Evolutionary conservation across 2,113 vertebrate species (phyloP).

Genomic region (Oenanthe oenanthe): DNA sequence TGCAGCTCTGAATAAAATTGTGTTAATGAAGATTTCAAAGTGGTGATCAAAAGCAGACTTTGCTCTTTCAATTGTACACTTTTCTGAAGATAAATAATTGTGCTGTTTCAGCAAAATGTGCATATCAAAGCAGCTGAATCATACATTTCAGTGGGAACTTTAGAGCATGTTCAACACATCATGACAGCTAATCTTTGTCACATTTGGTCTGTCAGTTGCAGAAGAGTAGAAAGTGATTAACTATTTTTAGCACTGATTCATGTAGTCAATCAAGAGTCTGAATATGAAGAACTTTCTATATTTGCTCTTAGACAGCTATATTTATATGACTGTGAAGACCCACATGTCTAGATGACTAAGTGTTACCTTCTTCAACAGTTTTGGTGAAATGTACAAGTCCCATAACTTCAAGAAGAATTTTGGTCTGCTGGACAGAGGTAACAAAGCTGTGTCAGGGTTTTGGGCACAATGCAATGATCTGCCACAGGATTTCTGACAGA

Average conservation of each 20-base stretch:
- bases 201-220: conserved; percentile 34
- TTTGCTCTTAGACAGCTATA: not conserved
- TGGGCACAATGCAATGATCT: not conserved
- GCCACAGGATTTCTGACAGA: not conserved
- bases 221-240: conserved; percentile 51
- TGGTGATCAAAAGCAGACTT: conserved; percentile 67
- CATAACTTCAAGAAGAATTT: not conserved
- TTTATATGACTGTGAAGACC: not conserved
- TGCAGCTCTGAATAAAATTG: conserved; percentile 63
- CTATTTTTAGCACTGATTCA: conserved; percentile 55
- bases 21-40: conserved; percentile 72
- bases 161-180: not conserved
- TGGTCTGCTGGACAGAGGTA: not conserved
- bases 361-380: not conserved
- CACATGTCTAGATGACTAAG: not conserved
- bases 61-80: conserved; percentile 61
- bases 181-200: conserved; percentile 24
- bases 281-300: conserved; percentile 4
- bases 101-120: conserved; percentile 69
- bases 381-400: not conserved
- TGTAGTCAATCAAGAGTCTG: not conserved
- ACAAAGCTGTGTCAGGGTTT: not conserved
- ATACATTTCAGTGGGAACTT: conserved; percentile 33
- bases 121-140: conserved; percentile 66
- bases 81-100: conserved; percentile 65